A percentile compares a stretch with the other conserved stretches of the same genome.
Conservation (phyloP, 2,888 invertebrate genomes). For the Rugalucina vietnamica region DNA sequence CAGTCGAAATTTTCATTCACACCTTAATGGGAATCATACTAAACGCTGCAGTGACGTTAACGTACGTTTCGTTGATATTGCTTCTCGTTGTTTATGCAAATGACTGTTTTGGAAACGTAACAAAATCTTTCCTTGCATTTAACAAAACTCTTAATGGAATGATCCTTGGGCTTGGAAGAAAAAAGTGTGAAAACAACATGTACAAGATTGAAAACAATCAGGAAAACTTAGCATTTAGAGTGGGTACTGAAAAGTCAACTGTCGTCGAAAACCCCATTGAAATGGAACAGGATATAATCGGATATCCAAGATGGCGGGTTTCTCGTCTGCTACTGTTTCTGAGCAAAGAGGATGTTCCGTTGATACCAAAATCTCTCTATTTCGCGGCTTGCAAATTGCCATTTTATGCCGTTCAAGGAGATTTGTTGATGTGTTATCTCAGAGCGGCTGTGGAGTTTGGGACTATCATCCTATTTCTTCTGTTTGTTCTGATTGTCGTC, state of each 20-base stretch:
- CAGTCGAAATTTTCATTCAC: constrained; percentile 72
- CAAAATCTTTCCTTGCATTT: constrained; percentile 72
- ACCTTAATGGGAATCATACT: constrained; percentile 75
- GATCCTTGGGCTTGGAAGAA: not conserved
- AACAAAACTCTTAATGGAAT: constrained; percentile 56
- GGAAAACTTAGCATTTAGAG: constrained; percentile 15
- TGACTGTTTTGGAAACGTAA: constrained; percentile 72
- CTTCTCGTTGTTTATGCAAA: constrained; percentile 71
- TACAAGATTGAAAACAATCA: not conserved
- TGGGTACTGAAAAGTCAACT: not conserved
- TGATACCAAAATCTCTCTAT: constrained; percentile 63
- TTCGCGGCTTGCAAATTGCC: constrained; percentile 62
- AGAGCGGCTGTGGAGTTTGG: constrained; percentile 54
- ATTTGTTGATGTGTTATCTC: constrained; percentile 48
- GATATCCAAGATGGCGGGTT: constrained; percentile 68
- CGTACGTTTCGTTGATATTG: constrained; percentile 70
- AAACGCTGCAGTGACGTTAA: constrained; percentile 68
- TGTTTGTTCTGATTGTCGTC: constrained; percentile 65
- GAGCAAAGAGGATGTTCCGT: constrained; percentile 54
- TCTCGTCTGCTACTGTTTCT: constrained; percentile 60
- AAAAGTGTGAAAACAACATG: not conserved
- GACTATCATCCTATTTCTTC: constrained; percentile 55
- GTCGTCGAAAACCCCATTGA: not conserved
- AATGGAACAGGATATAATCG: constrained; percentile 11
- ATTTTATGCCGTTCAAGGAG: constrained; percentile 61